A percentile compares a stretch with the other conserved stretches of the same genome.
Conservation (phyloP, 2,888 invertebrate genomes). For the Metallyticus violacea region DNA sequence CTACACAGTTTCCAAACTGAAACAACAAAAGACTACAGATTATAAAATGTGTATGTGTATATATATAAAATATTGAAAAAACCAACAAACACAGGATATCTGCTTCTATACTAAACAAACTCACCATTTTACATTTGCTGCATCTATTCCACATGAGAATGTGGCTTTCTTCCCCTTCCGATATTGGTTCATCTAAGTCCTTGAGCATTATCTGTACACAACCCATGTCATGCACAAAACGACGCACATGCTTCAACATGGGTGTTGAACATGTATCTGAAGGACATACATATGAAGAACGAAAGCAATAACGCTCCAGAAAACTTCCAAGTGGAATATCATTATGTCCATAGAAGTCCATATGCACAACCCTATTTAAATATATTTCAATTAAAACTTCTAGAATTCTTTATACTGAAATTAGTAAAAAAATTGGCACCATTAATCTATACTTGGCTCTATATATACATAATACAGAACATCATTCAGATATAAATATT, state of each 20-base stretch:
- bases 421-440: too few relatives aligned
- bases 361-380: constrained; percentile 69
- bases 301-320: constrained; percentile 88
- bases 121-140: constrained; percentile 59
- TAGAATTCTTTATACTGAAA: too few relatives aligned
- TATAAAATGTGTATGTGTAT: too few relatives aligned
- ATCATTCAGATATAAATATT: too few relatives aligned
- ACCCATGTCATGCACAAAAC: constrained; percentile 88
- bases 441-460: too few relatives aligned
- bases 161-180: constrained; percentile 50
- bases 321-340: constrained; percentile 95
- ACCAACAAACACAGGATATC: too few relatives aligned
- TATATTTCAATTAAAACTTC: not conserved
- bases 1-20: too few relatives aligned
- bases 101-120: too few relatives aligned
- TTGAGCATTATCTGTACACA: constrained; percentile 74
- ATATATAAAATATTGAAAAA: too few relatives aligned
- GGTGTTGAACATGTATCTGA: constrained; percentile 74
- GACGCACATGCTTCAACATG: constrained; percentile 82
- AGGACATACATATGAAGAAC: constrained; percentile 78
- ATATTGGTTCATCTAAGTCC: constrained; percentile 49
- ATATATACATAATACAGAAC: too few relatives aligned
- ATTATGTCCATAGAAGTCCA: constrained; percentile 93
- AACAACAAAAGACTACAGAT: too few relatives aligned
- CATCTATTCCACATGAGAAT: constrained; percentile 87